Percentiles rank a stretch among this genome's conserved stretches.
phyloP scores from a whole-genome alignment of 1,140 invertebrate genomes.

The Spodoptera litura region DNA sequence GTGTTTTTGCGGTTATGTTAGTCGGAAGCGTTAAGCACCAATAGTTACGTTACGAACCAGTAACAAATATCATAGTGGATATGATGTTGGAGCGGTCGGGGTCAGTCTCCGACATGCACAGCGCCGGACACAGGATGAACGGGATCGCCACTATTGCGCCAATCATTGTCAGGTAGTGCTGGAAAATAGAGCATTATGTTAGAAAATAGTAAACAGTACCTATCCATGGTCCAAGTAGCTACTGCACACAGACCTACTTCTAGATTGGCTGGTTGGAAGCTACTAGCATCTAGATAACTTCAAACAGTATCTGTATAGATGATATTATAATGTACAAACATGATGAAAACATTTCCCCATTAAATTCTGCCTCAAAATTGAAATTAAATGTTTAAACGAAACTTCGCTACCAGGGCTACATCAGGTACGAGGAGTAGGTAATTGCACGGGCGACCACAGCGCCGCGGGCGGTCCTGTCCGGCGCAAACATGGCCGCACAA shows the following conservation, averaged over 20 bases:
- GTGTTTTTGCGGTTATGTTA: too few species aligned
- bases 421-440: background rate
- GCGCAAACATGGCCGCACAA: background rate
- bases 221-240: too few species aligned
- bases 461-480: constrained; percentile 13
- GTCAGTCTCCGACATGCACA: constrained; percentile 94
- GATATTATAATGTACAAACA: background rate
- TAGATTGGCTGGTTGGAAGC: too few species aligned
- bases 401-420: background rate
- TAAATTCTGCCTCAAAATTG: background rate
- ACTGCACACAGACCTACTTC: too few species aligned
- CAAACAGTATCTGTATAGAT: too few species aligned
- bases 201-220: too few species aligned
- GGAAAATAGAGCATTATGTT: constrained; percentile 41
- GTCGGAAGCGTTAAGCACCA: too few species aligned
- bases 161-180: constrained; percentile 96
- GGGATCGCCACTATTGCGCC: constrained; percentile 94
- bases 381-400: background rate
- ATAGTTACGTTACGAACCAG: constrained; percentile 71
- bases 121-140: constrained; percentile 92
- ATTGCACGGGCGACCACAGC: background rate
- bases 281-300: too few species aligned
- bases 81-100: constrained; percentile 93
- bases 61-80: constrained; percentile 95
- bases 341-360: background rate